A percentile compares a stretch with the other conserved stretches of the same genome.
These are phyloP conservation scores for Sphenodon punctatus DNA, from an alignment of 2,797 vertebrate species.

Conservation along the genomic window DNA sequence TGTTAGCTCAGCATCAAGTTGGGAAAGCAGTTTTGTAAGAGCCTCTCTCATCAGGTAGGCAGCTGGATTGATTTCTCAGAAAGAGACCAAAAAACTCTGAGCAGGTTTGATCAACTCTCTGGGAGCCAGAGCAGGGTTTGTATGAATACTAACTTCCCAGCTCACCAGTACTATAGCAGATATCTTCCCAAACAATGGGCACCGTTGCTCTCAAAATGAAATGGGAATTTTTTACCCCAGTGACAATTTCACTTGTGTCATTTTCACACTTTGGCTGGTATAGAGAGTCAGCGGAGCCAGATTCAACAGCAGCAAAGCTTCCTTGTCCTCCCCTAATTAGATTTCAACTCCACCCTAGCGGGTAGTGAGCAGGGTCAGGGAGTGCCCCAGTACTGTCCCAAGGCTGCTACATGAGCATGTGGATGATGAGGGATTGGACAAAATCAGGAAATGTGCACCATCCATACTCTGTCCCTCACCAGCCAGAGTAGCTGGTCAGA, in stretches of 20 bases:
- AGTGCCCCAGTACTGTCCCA: no score
- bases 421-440: not conserved
- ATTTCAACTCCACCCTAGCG: not conserved
- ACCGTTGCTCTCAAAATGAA: not conserved
- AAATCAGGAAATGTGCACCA: not conserved
- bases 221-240: not conserved
- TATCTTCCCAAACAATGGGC: not conserved
- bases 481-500: not conserved
- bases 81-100: not conserved
- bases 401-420: no score
- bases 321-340: not conserved
- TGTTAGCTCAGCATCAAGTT: conserved; percentile 3
- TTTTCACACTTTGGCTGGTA: not conserved
- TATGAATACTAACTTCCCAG: not conserved
- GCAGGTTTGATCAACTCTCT: not conserved
- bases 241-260: not conserved
- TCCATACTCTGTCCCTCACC: not conserved
- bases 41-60: conserved; percentile 10
- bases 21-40: not conserved
- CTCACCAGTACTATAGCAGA: not conserved
- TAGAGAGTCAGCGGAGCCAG: not conserved
- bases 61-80: conserved; percentile 15
- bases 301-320: not conserved
- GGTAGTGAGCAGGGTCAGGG: not conserved
- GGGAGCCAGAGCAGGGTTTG: not conserved